A percentile compares a stretch with the other conserved stretches of the same genome.
Conservation (phyloP, 2,888 invertebrate genomes). For the Mesorhabditis belari region DNA sequence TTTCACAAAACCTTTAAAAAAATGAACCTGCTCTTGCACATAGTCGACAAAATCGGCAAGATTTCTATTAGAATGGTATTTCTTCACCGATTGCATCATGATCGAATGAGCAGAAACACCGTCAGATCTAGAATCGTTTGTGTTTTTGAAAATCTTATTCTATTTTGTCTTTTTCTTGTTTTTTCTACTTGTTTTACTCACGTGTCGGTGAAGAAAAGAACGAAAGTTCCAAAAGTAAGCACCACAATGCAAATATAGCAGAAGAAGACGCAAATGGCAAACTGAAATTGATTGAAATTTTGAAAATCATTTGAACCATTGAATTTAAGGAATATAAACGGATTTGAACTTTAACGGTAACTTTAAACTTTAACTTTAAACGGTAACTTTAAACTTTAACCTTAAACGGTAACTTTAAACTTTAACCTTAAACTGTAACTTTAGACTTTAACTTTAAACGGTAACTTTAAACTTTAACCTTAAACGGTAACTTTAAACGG, state of each 20-base stretch:
- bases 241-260: conserved; percentile 48
- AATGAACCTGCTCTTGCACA: conserved; percentile 47
- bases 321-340: too few relatives aligned
- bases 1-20: not conserved
- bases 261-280: conserved; percentile 46
- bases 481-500: not conserved
- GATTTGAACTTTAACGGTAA: not conserved
- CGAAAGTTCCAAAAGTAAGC: conserved; percentile 43
- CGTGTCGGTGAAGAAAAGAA: conserved; percentile 51
- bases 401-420: not conserved
- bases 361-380: not conserved
- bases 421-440: not conserved
- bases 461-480: not conserved
- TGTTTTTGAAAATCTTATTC: not conserved
- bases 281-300: too few relatives aligned
- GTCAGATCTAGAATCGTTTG: conserved; percentile 1
- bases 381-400: not conserved
- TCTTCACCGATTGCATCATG: conserved; percentile 41
- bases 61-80: conserved; percentile 50
- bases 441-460: not conserved
- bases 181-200: conserved; percentile 10
- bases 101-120: conserved; percentile 47
- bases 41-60: conserved; percentile 51
- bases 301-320: too few relatives aligned
- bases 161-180: conserved; percentile 2